Conservation (phyloP, 2,113 vertebrate genomes). For the Gnathonemus echidnorhynchus region DNA sequence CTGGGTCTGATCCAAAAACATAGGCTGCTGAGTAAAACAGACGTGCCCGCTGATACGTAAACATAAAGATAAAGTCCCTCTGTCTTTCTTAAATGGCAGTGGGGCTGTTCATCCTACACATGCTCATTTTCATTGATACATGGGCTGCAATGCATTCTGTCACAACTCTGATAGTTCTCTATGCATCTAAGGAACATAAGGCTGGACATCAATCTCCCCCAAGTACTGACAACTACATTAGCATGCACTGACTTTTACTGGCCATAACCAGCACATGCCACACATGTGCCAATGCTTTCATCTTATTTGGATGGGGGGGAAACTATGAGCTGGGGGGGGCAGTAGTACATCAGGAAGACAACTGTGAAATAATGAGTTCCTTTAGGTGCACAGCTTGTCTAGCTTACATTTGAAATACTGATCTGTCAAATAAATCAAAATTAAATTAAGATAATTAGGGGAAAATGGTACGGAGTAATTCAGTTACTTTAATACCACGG, state of each 20-base stretch:
- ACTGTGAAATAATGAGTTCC: neutral
- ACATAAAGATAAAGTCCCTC: neutral
- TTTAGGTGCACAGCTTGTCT: neutral
- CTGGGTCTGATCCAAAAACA: slow-evolving; percentile 37
- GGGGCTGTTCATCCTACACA: slow-evolving; percentile 9
- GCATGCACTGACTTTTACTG: slow-evolving; percentile 2
- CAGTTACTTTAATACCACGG: neutral
- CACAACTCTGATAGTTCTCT: neutral
- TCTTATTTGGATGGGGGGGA: neutral
- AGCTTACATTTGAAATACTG: neutral
- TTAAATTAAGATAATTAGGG: neutral
- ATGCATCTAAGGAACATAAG: slow-evolving; percentile 21
- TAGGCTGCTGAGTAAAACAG: slow-evolving; percentile 31
- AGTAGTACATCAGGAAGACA: neutral
- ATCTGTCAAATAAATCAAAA: neutral
- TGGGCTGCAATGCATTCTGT: slow-evolving; percentile 13
- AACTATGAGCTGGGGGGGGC: neutral
- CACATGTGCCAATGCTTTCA: neutral
- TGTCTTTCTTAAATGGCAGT: neutral
- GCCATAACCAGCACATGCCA: neutral
- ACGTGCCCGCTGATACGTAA: slow-evolving; percentile 18
- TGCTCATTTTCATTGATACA: slow-evolving; percentile 11
- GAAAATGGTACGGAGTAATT: neutral
- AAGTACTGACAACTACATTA: slow-evolving; percentile 6
- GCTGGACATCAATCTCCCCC: neutral